These are phyloP conservation scores for Bimastos eiseni DNA, from an alignment of 2,888 invertebrate species.

Conservation along the genomic window DNA sequence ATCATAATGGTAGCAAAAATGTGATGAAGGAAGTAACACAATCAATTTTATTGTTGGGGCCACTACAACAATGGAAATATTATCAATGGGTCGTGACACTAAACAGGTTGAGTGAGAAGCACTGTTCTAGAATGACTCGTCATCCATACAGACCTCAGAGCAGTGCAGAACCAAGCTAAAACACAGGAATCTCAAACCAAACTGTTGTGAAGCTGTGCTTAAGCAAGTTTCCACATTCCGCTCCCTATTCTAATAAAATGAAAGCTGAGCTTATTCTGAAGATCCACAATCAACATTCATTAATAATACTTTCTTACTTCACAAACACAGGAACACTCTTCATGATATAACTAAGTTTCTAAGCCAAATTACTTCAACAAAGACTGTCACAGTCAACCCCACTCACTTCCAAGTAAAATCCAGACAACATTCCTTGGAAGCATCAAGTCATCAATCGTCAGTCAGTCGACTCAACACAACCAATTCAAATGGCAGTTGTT, in stretches of 20 bases:
- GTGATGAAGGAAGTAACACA: too few relatives aligned
- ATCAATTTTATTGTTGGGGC: too few relatives aligned
- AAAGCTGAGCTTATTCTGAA: too few relatives aligned
- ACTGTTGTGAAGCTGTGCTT: neutral
- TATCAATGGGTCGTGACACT: too few relatives aligned
- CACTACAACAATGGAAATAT: too few relatives aligned
- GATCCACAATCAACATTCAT: neutral
- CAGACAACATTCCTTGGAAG: neutral
- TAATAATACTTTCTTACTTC: neutral
- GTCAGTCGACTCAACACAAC: neutral
- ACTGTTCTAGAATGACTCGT: neutral
- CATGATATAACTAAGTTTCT: too few relatives aligned
- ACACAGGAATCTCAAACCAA: neutral
- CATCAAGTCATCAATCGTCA: neutral
- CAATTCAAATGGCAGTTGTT: neutral
- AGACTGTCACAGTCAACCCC: neutral
- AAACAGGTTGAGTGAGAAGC: too few relatives aligned
- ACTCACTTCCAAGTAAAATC: neutral
- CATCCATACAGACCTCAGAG: neutral
- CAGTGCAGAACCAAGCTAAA: neutral
- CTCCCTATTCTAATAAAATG: neutral
- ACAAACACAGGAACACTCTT: neutral
- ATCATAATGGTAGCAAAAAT: too few relatives aligned
- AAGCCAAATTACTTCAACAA: neutral
- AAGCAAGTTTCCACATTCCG: neutral